A percentile compares a stretch with the other conserved stretches of the same genome.
phyloP scores from a whole-genome alignment of 2,888 invertebrate genomes.

The Pyrrhosoma nymphula region DNA sequence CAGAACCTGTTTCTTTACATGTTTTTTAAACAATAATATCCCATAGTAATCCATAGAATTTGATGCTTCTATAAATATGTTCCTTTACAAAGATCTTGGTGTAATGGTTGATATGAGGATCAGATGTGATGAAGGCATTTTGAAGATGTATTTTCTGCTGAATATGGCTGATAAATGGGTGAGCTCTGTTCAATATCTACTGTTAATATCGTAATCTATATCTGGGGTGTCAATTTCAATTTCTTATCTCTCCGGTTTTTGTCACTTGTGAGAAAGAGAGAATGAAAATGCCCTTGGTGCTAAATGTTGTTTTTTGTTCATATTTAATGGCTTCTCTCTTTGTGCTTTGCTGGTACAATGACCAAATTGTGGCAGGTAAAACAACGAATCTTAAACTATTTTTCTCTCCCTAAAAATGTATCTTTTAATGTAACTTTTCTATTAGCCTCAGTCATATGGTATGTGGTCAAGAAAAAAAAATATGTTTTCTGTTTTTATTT shows the following conservation, averaged over 20 bases:
- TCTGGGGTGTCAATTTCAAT: conserved; percentile 26
- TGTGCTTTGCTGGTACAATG: conserved; percentile 64
- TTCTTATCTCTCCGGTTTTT: conserved; percentile 48
- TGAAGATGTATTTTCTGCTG: conserved; percentile 48
- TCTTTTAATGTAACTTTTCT: conserved; percentile 56
- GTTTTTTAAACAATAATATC: not conserved
- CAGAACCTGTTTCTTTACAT: not conserved
- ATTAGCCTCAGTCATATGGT: conserved; percentile 45
- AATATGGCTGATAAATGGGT: conserved; percentile 46
- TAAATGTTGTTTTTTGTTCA: conserved; percentile 62
- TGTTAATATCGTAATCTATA: conserved; percentile 44
- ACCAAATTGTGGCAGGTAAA: conserved; percentile 56
- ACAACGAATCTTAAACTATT: conserved; percentile 63
- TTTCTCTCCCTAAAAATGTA: conserved; percentile 52
- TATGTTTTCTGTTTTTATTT: conserved; percentile 34
- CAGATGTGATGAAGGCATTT: conserved; percentile 34
- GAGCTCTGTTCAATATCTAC: conserved; percentile 46
- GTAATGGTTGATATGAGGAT: conserved; percentile 13
- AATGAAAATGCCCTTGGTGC: conserved; percentile 63
- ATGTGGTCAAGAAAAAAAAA: conserved; percentile 16
- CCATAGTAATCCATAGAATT: not conserved
- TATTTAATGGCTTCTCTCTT: conserved; percentile 49
- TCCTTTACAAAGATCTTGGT: conserved; percentile 43
- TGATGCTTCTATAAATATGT: conserved; percentile 46
- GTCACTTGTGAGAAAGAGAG: conserved; percentile 43